These are phyloP conservation scores for Epinephelus lanceolatus DNA, from an alignment of 2,113 vertebrate genomes.

Conservation along the genomic window DNA sequence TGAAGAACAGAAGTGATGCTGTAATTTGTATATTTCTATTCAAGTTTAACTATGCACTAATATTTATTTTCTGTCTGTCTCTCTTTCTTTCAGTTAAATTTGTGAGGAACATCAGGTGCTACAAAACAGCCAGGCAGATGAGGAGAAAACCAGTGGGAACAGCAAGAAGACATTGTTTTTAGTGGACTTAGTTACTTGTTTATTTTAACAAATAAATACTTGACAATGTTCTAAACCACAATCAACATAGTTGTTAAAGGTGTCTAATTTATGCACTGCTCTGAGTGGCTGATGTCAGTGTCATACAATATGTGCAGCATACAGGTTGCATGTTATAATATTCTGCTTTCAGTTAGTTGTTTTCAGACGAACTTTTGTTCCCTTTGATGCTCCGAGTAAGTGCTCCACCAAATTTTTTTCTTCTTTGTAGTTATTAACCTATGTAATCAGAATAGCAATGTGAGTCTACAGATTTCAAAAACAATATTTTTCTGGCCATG, in stretches of 20 bases:
- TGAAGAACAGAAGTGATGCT: not conserved
- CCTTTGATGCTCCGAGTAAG: too few species aligned
- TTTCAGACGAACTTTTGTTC: too few species aligned
- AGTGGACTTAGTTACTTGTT: not conserved
- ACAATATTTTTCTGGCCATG: too few species aligned
- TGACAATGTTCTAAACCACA: not conserved
- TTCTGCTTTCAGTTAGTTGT: not conserved
- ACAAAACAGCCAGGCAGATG: not conserved
- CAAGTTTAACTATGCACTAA: not conserved
- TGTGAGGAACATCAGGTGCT: not conserved
- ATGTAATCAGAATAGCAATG: too few species aligned
- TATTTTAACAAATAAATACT: not conserved
- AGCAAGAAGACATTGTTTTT: not conserved
- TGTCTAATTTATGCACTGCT: not conserved
- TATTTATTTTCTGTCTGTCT: not conserved
- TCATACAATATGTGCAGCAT: not conserved
- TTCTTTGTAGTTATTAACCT: too few species aligned
- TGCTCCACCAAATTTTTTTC: too few species aligned
- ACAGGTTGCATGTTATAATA: too few species aligned
- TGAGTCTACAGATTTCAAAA: too few species aligned
- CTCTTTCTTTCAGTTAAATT: slow-evolving; percentile 21
- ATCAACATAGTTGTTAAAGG: not conserved
- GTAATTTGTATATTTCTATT: not conserved
- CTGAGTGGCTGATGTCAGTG: not conserved
- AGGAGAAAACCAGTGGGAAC: not conserved